These are phyloP conservation scores for Pseudois nayaur DNA, from an alignment of 2,113 vertebrate genomes.

Conservation along the genomic window DNA sequence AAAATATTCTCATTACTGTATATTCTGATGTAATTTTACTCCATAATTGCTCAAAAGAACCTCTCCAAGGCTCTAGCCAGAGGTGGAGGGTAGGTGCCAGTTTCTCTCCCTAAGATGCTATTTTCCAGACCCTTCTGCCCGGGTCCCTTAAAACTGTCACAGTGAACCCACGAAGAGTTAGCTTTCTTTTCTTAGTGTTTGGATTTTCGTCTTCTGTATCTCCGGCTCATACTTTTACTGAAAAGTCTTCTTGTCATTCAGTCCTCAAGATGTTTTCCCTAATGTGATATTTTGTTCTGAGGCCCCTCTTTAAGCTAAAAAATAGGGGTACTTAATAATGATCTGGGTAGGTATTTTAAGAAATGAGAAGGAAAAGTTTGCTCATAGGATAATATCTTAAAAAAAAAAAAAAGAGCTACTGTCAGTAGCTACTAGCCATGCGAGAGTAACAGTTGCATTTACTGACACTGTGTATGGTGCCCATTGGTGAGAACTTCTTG, in stretches of 20 bases:
- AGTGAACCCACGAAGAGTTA: neutral
- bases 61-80: neutral
- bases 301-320: neutral
- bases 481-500: neutral
- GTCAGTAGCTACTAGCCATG: rapidly evolving
- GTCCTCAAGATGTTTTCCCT: neutral
- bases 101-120: neutral
- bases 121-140: neutral
- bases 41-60: neutral
- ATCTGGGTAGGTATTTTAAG: neutral
- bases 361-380: neutral
- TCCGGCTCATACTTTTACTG: neutral
- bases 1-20: conserved; percentile 47
- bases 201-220: neutral
- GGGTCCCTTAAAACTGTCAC: rapidly evolving
- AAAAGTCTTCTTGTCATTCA: neutral
- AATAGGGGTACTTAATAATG: neutral
- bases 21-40: conserved; percentile 51
- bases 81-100: neutral
- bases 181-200: neutral
- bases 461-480: neutral
- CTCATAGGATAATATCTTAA: neutral
- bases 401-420: too few relatives aligned
- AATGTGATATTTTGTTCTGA: neutral
- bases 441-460: neutral